Conservation (phyloP, 2,797 vertebrate genomes). For the Lates japonicus region DNA sequence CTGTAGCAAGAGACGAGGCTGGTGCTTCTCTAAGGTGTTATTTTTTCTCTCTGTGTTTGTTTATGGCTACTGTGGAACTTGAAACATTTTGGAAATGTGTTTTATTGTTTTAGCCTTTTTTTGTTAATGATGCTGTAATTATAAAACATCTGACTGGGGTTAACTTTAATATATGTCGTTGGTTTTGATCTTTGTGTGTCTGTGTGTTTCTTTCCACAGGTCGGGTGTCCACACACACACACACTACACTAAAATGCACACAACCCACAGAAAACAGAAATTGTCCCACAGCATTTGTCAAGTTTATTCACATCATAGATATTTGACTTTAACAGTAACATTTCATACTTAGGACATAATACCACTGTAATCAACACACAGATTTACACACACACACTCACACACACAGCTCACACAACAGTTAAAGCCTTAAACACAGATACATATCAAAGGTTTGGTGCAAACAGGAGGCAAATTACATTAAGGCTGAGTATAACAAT, state of each 20-base stretch:
- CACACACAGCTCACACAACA: slow-evolving; percentile 1
- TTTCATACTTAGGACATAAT: slow-evolving; percentile 7
- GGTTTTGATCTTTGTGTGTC: slow-evolving; percentile 80
- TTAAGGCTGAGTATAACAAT: background rate
- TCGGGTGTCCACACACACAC: background rate
- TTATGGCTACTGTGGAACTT: slow-evolving; percentile 82
- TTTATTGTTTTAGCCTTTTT: slow-evolving; percentile 77
- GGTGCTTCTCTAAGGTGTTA: slow-evolving; percentile 78
- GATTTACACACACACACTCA: slow-evolving; percentile 1
- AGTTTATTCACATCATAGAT: slow-evolving; percentile 35
- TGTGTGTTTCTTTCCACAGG: slow-evolving; percentile 58
- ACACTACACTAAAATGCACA: background rate
- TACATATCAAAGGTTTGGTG: background rate
- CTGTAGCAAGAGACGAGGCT: slow-evolving; percentile 71
- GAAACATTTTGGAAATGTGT: slow-evolving; percentile 77
- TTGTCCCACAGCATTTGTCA: background rate
- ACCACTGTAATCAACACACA: slow-evolving; percentile 20
- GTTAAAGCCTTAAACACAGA: slow-evolving; percentile 9
- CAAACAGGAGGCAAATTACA: background rate
- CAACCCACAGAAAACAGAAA: background rate
- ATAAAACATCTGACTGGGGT: slow-evolving; percentile 84
- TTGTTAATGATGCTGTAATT: slow-evolving; percentile 85
- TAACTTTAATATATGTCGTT: slow-evolving; percentile 86
- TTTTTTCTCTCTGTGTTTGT: slow-evolving; percentile 64
- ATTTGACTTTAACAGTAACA: slow-evolving; percentile 42